Conservation (phyloP, 1,140 invertebrate genomes). For the Micrasema longulum region DNA sequence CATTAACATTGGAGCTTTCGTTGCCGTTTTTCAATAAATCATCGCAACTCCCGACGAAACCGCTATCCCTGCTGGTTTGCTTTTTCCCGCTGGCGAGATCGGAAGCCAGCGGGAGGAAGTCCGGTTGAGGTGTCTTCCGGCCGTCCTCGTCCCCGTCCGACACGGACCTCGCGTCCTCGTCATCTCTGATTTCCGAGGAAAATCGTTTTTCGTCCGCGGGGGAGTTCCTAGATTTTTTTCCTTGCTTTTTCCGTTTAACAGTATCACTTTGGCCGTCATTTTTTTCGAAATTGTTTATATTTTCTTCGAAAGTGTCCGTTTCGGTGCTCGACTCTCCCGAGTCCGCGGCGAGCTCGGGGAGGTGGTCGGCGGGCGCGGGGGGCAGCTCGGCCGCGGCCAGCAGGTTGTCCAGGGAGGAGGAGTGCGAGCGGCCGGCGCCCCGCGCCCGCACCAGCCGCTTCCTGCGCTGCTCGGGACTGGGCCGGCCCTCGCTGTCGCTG, state of each 20-base stretch:
- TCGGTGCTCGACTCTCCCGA: constrained; percentile 82
- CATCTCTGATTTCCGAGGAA: constrained; percentile 63
- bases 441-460: constrained; percentile 83
- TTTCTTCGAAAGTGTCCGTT: constrained; percentile 81
- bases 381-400: constrained; percentile 70
- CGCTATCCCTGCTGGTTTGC: constrained; percentile 86
- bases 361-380: constrained; percentile 58
- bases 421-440: constrained; percentile 83
- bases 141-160: constrained; percentile 73
- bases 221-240: constrained; percentile 71
- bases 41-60: constrained; percentile 89
- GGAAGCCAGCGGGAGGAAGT: constrained; percentile 67
- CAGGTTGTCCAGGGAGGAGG: constrained; percentile 82
- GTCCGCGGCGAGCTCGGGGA: constrained; percentile 66
- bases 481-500: constrained; percentile 86
- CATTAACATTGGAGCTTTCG: constrained; percentile 66
- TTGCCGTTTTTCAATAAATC: constrained; percentile 80
- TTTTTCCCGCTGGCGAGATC: constrained; percentile 71
- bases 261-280: constrained; percentile 83
- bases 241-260: constrained; percentile 84
- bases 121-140: constrained; percentile 73
- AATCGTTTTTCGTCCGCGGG: constrained; percentile 68
- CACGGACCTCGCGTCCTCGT: constrained; percentile 71
- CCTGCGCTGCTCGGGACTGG: constrained; percentile 85
- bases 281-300: constrained; percentile 72